Evolutionary conservation across 2,797 vertebrate species (phyloP), one percentile per base, ranked within the genome.

Genomic region (Chaenodraco wilsoni): DNA sequence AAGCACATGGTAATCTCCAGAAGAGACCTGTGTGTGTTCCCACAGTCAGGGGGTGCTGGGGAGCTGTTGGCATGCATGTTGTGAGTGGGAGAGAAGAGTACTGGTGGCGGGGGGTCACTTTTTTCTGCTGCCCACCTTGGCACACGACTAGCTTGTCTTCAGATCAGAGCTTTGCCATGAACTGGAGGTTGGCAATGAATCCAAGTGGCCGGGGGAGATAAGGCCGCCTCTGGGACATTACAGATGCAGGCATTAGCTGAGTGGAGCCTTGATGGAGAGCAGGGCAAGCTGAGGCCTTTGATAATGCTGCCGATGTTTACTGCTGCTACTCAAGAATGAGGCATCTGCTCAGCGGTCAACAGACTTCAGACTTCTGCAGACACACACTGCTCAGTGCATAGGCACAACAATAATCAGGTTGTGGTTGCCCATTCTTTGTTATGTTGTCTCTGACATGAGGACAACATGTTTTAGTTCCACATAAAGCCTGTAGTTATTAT

Each of bases 151-250:
- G 83, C 89, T 94, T 93, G 93, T 94, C 93, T 92, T 89, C 90
- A 93, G 88, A 93, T 93, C 93, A 93, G 90, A 93, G 92, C 91
- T 89, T 89, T 81, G 89, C 90, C 88, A 87, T 81, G 87, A 89
- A 90, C 89, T 72, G 86, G 89, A 88, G 90, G 88, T 86, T 92
- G 92, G 90, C 88, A 88, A 86, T 41, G 74, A 84, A 87, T 91
- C 91, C 92, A 92, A 93, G 92, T 93, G 92, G 84, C 92, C 80
- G 75, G 85, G 87, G 91, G 89, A 94, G 93, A 94, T 94, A 94
- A 93, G 91, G 85, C 86, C 16, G 84, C 89, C 89, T 70, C 86
- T 83, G 91, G 91, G 92, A 93, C 91, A 88, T 91, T 90, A 87
- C 83, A 83, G 89, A 93, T 91, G 87, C 93, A 90, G 88, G 84